Evolutionary conservation across 2,888 invertebrate species (phyloP), one percentile per base, ranked within the genome.

Genomic region (Eupelmus urozonus): DNA sequence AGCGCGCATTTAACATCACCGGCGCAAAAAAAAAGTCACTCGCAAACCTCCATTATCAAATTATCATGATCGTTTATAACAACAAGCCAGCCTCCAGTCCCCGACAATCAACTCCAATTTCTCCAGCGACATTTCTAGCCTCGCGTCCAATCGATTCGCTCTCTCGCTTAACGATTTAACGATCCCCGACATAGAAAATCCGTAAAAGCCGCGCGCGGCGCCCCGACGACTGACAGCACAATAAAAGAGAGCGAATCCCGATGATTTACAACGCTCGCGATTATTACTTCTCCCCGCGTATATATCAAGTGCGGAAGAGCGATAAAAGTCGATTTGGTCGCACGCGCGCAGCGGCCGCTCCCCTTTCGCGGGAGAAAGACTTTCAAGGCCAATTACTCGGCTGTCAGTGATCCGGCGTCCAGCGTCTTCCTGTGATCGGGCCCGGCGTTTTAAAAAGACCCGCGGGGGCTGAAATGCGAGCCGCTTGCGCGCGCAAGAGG

Each of bases 341-440:
- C 25, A 4, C 53, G 53, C 4, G n/a, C 55, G 3, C 13, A 60
- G 40, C 16, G 13, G 55, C 51, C 45, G 34, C 49, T 66, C 65
- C 66, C 55, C 63, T 16, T 66, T 34, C 18, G 40, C 25, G 25
- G 2, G 40, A 13, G 63, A 51, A 16, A 25, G 51, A 51, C 45
- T 67, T 74, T 60, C 59, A 75, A 75, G 74, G 74, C 74, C 74
- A 75, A 75, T 75, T 75, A 67, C 25, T 66, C 25, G 27, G 63
- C 34, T 51, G 70, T 29, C 70, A 45, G 45, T 59, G 45, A 40
- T 13, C 67, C 9, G 13, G 13, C 1, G n/a, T 29, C 29, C 59
- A n/a, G 2, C 3, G 59, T 20, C 23, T 18, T 63, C 20, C 27
- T 11, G 34, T 29, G 40, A 25, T 20, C 20, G 62, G 9, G 27